phyloP scores from a whole-genome alignment of 2,113 vertebrate genomes.

The Engraulis encrasicolus region DNA sequence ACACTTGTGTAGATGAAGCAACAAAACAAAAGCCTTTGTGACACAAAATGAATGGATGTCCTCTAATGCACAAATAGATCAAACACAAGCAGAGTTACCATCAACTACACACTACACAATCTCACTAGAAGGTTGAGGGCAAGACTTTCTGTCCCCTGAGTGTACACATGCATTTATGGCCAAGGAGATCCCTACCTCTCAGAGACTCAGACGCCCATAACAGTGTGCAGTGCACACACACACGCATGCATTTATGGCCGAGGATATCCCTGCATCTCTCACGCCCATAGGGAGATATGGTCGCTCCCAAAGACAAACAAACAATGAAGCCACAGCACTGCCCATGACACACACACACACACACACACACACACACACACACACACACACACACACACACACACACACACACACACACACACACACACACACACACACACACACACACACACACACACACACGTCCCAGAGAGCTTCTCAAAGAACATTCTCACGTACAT shows the following conservation, averaged over 20 bases:
- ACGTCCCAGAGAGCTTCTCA: background rate
- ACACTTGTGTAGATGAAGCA: background rate
- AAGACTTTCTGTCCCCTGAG: slow-evolving; percentile 37
- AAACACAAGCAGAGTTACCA: background rate
- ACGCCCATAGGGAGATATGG: slow-evolving; percentile 28
- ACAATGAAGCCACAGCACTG: slow-evolving; percentile 20
- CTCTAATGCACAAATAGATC: slow-evolving; percentile 17
- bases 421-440: background rate
- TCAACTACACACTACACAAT: slow-evolving; percentile 1
- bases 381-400: background rate
- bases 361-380: background rate
- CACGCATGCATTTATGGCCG: slow-evolving; percentile 41
- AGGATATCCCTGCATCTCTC: slow-evolving; percentile 22
- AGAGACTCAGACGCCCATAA: too few relatives aligned
- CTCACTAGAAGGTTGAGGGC: slow-evolving; percentile 22
- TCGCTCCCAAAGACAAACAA: slow-evolving; percentile 37
- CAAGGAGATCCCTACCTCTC: slow-evolving; percentile 19
- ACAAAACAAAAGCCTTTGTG: background rate
- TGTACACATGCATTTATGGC: slow-evolving; percentile 37
- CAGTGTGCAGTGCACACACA: too few relatives aligned
- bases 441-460: background rate
- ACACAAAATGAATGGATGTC: background rate
- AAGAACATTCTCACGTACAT: background rate
- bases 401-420: background rate
- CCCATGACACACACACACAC: background rate